Base-by-base conservation (phyloP, 1,140 invertebrate species). In the Sarcophaga peregrina region DNA sequence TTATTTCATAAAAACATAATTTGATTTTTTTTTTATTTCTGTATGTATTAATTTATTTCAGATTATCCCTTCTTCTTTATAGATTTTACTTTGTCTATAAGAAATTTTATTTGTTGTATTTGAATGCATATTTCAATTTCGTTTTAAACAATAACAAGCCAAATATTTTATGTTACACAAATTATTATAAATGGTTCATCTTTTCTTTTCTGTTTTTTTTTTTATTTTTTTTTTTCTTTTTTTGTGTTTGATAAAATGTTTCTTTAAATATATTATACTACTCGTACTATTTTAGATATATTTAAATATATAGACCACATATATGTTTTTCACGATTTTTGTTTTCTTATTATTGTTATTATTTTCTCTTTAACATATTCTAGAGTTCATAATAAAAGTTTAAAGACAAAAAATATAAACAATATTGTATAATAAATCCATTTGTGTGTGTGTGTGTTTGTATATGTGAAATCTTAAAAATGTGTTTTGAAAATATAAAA, bases 131-230 rank as follows among this genome's bases (percentile, higher is more conserved):
- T 68, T 68, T 17, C 20, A n/a, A 20, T 25, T 68, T 68, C 20
- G 10, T 20, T 68, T 68, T 25, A 68, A 68, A 20, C 62, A 68
- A 68, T 68, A 68, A 68, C 62, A 68, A 68, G 62, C 62, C 62
- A 68, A 68, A 68, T 68, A 25, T 37, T 37, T 1, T 37, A 37
- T 68, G n/a, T 68, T 68, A 68, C 62, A 68, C n/a, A 68, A 68
- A 68, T 37, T 37, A 37, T 37, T 37, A 9, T 20, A 20, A 68
- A 58, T 3, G 7, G 25, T 58, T 15, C n/a, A 58, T 58, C 15
- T 58, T 13, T 6, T 58, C 15, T 58, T 58, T 58, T 7, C 15
- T 68, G 10, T 7, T 68, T 68, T 20, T 58, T 58, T 58, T n/a
- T 58, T 58, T n/a, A n/a, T n/a, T n/a, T n/a, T n/a, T 58, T 15